Evolutionary conservation across 2,797 vertebrate species (phyloP).

Genomic region (Mus minutoides): DNA sequence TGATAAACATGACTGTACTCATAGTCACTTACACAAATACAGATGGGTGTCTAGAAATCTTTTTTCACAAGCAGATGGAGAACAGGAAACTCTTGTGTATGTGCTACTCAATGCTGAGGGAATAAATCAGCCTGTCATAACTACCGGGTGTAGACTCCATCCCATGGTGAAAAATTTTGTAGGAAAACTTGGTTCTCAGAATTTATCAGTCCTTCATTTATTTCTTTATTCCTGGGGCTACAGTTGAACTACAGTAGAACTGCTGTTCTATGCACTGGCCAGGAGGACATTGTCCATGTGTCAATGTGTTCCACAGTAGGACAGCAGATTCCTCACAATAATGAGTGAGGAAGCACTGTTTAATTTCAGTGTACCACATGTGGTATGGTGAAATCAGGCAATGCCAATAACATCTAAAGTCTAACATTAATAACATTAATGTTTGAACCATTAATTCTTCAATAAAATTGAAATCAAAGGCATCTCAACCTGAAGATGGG

Average conservation of each 20-base stretch:
- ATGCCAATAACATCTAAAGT: neutral
- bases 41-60: neutral
- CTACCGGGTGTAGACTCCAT: fast-evolving
- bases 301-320: neutral
- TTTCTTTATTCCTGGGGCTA: neutral
- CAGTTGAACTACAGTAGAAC: neutral
- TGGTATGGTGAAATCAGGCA: neutral
- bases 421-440: too few species aligned
- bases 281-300: neutral
- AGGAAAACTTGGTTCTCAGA: neutral
- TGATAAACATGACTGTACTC: neutral
- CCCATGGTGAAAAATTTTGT: neutral
- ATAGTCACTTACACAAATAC: neutral
- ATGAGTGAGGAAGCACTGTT: neutral
- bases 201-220: neutral
- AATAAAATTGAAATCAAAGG: neutral
- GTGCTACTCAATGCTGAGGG: neutral
- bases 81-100: neutral
- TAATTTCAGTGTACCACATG: neutral
- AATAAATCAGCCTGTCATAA: neutral
- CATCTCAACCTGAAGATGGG: neutral
- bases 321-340: neutral
- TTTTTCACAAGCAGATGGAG: neutral
- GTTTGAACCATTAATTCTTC: neutral
- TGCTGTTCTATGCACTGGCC: neutral